Conservation (phyloP, 2,888 invertebrate species). For the Calameuta idolon region DNA sequence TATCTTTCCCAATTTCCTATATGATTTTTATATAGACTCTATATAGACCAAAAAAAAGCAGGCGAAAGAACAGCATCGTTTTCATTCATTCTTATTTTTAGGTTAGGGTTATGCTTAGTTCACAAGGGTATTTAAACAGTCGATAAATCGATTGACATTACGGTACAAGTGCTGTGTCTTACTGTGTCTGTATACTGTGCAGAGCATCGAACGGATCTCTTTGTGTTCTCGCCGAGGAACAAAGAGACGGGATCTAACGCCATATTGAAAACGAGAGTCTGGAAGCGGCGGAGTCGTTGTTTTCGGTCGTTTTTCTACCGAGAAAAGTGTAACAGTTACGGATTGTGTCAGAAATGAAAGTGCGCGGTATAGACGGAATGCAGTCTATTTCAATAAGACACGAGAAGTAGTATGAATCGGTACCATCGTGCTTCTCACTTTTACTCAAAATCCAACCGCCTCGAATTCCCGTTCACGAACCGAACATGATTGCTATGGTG, state of each 20-base stretch:
- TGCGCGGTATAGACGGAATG: slow-evolving; percentile 29
- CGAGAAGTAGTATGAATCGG: not conserved
- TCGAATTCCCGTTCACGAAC: not conserved
- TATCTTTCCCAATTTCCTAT: not conserved
- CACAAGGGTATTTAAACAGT: not conserved
- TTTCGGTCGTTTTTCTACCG: slow-evolving; percentile 17
- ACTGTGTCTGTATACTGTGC: not conserved
- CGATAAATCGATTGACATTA: not conserved
- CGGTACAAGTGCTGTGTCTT: not conserved
- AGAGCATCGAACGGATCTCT: not conserved
- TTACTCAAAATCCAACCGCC: not conserved
- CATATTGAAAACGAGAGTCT: slow-evolving; percentile 45
- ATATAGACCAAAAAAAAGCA: not conserved
- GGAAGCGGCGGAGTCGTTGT: not conserved
- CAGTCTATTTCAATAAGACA: not conserved
- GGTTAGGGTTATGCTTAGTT: not conserved
- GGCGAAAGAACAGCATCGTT: not conserved
- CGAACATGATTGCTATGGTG: not conserved
- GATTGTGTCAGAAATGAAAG: slow-evolving; percentile 64
- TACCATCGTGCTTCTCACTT: not conserved
- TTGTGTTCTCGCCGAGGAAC: not conserved
- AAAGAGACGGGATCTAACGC: not conserved
- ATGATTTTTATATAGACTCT: not conserved
- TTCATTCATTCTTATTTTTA: not conserved
- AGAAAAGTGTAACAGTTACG: slow-evolving; percentile 57